Percentiles rank a stretch among this genome's conserved stretches.
Evolutionary conservation across 1,140 invertebrate genomes (phyloP).

Genomic region (Cyrtorhinus lividipennis): DNA sequence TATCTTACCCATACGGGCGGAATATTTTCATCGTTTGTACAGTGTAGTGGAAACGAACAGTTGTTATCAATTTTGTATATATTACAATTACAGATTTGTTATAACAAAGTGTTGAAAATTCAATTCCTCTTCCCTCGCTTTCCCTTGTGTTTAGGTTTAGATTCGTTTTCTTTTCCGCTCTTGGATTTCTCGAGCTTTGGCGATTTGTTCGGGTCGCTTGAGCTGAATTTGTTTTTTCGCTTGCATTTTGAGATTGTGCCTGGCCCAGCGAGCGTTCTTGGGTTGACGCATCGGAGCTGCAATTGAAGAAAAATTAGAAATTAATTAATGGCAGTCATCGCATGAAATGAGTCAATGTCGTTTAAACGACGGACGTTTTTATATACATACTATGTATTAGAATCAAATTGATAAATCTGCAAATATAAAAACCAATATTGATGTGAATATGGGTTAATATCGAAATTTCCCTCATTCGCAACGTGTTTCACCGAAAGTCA

Average conservation of each 20-base stretch:
- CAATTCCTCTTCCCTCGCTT: conserved; percentile 4
- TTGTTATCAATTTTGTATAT: background rate
- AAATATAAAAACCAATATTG: background rate
- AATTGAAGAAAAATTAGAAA: background rate
- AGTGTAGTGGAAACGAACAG: background rate
- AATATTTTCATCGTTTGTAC: background rate
- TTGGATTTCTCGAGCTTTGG: conserved; percentile 25
- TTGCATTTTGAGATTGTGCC: conserved; percentile 24
- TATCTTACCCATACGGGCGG: background rate
- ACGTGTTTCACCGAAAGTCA: no score
- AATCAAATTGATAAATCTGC: background rate
- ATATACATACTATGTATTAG: no score
- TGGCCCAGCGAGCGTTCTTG: conserved; percentile 24
- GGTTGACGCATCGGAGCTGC: conserved; percentile 10
- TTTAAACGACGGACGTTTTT: no score
- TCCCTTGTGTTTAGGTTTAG: conserved; percentile 10
- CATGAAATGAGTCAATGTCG: no score
- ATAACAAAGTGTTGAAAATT: background rate
- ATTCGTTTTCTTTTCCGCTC: conserved; percentile 22
- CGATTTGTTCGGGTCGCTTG: conserved; percentile 24
- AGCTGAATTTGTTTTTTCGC: conserved; percentile 21
- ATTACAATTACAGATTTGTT: background rate
- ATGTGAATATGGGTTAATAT: no score
- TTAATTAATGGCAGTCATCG: background rate
- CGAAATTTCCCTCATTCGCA: no score